These are phyloP conservation scores for Tychaedon coryphoeus DNA, from an alignment of 2,113 vertebrate species.

Conservation along the genomic window DNA sequence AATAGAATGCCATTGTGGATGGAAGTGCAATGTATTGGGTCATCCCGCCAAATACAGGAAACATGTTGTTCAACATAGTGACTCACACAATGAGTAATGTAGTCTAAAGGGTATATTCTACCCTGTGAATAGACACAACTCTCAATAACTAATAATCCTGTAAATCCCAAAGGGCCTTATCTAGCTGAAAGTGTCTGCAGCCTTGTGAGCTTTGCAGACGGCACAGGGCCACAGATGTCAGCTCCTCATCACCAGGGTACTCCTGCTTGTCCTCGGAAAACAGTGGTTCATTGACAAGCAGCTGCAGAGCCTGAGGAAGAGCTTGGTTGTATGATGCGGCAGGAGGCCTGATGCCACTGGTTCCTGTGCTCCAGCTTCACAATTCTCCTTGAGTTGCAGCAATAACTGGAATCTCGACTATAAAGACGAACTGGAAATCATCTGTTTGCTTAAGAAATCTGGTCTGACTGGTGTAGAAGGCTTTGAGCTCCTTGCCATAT, in stretches of 20 bases:
- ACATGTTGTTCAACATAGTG: slow-evolving; percentile 23
- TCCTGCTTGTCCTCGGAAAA: neutral
- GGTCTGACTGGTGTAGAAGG: neutral
- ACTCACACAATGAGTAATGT: slow-evolving; percentile 33
- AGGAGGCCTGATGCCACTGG: neutral
- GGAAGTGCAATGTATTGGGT: neutral
- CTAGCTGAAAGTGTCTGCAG: neutral
- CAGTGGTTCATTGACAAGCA: neutral
- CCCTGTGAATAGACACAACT: neutral
- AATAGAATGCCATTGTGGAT: neutral
- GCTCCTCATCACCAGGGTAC: neutral
- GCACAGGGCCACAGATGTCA: neutral
- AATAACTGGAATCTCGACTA: neutral
- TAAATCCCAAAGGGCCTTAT: neutral
- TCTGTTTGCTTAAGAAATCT: neutral
- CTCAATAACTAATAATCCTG: slow-evolving; percentile 14
- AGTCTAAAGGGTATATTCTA: slow-evolving; percentile 5
- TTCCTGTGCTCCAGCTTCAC: neutral
- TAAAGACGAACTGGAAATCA: neutral
- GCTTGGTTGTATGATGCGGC: accelerated
- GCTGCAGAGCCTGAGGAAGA: accelerated
- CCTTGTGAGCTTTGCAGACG: neutral
- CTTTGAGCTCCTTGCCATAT: neutral
- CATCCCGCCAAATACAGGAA: slow-evolving; percentile 38
- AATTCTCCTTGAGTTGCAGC: neutral